phyloP scores from a whole-genome alignment of 2,797 vertebrate species.

The Artibeus jamaicensis region DNA sequence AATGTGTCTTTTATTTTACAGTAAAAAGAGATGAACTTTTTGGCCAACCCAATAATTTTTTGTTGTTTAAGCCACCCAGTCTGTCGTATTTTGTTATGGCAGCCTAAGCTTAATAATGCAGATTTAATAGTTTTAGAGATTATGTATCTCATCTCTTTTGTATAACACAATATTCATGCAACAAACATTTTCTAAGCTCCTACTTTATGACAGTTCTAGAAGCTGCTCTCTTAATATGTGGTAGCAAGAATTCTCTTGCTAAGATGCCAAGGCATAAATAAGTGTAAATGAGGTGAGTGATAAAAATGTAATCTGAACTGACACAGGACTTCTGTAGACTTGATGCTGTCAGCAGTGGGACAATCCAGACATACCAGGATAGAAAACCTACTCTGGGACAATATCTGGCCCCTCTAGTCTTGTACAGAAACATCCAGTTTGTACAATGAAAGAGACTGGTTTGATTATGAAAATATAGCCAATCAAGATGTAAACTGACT shows the following conservation, averaged over 20 bases:
- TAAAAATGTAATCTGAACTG: not conserved
- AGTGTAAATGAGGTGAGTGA: not conserved
- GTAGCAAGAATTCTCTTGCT: not conserved
- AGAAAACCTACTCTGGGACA: too few relatives aligned
- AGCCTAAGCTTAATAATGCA: not conserved
- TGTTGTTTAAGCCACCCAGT: too few relatives aligned
- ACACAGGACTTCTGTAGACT: not conserved
- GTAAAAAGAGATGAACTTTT: too few relatives aligned
- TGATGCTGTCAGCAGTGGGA: not conserved
- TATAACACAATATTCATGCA: not conserved
- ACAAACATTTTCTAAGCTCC: not conserved
- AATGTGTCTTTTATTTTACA: too few relatives aligned
- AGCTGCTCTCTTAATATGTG: not conserved
- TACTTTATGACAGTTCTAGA: not conserved
- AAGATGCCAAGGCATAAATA: not conserved
- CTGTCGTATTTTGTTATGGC: too few relatives aligned
- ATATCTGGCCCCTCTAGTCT: not conserved
- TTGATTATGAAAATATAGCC: not conserved
- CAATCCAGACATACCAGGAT: not conserved
- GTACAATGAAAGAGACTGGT: not conserved
- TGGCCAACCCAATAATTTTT: too few relatives aligned
- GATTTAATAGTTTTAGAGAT: not conserved
- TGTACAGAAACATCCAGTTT: not conserved
- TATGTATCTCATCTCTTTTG: not conserved
- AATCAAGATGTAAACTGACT: not conserved